Evolutionary conservation across 1,140 invertebrate species (phyloP).

Genomic region (Atta colombica): DNA sequence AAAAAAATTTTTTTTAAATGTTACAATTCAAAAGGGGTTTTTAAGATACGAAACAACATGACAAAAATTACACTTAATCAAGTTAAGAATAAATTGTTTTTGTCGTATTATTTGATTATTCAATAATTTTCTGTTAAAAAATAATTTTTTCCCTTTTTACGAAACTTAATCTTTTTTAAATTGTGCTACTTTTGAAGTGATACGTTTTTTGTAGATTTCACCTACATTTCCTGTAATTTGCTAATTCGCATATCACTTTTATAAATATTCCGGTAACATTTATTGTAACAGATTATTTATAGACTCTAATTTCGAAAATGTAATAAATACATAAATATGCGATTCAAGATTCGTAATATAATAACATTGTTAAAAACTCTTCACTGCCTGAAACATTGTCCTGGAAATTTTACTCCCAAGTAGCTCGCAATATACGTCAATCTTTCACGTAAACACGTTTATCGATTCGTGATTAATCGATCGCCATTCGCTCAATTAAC

Average conservation of each 20-base stretch:
- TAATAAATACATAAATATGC: neutral
- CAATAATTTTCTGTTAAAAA: too few relatives aligned
- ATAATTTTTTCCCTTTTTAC: too few relatives aligned
- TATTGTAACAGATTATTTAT: neutral
- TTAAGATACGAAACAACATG: too few relatives aligned
- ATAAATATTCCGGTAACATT: neutral
- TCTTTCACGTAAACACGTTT: slow-evolving; percentile 10
- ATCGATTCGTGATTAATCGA: slow-evolving; percentile 35
- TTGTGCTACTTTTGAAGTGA: neutral
- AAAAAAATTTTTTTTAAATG: too few relatives aligned
- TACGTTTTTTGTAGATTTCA: neutral
- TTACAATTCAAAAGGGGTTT: too few relatives aligned
- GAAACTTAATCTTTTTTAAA: too few relatives aligned
- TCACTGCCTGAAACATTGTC: neutral
- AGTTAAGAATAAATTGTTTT: too few relatives aligned
- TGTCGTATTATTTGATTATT: too few relatives aligned
- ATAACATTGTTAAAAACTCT: neutral
- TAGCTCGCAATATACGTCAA: slow-evolving; percentile 9
- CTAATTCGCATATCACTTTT: neutral
- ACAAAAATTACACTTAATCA: too few relatives aligned
- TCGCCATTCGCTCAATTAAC: slow-evolving; percentile 33
- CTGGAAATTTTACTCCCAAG: slow-evolving; percentile 13
- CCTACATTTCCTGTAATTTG: neutral
- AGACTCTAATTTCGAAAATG: neutral
- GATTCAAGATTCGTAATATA: neutral